A percentile compares a stretch with the other conserved stretches of the same genome.
These are phyloP conservation scores for Gallinago stenura DNA, from an alignment of 2,797 vertebrate genomes.

Conservation along the genomic window DNA sequence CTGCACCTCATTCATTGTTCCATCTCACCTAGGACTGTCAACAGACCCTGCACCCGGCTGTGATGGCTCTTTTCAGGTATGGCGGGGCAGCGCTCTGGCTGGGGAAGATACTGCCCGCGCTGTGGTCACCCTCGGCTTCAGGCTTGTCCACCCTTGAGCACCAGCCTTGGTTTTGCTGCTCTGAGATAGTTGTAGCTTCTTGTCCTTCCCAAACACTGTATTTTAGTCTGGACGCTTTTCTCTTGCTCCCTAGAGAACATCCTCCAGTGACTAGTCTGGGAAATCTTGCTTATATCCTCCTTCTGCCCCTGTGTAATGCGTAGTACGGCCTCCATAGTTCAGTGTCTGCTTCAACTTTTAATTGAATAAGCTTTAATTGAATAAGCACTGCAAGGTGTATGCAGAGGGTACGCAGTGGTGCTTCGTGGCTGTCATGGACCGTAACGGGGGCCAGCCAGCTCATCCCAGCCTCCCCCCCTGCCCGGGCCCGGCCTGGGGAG, in stretches of 20 bases:
- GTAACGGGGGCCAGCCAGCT: neutral
- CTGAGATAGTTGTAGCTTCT: neutral
- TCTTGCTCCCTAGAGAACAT: neutral
- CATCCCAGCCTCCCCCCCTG: no score
- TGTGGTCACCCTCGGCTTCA: neutral
- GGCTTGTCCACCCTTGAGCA: neutral
- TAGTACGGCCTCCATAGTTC: neutral
- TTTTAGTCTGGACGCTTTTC: neutral
- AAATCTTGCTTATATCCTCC: neutral
- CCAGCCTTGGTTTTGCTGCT: neutral
- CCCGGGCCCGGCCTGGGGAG: neutral
- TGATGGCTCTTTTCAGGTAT: neutral
- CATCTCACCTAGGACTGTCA: neutral
- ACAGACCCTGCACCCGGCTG: rapidly evolving
- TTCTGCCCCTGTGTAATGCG: neutral
- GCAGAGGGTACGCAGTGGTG: neutral
- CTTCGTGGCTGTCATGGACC: rapidly evolving
- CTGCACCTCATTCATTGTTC: neutral
- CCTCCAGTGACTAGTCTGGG: neutral
- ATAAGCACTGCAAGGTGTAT: no score
- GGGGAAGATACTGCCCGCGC: rapidly evolving
- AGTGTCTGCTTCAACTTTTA: neutral
- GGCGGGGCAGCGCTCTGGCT: neutral
- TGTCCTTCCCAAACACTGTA: neutral
- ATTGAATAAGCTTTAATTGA: neutral